Percentiles rank a stretch among this genome's conserved stretches.
Evolutionary conservation across 2,797 vertebrate species (phyloP).

Genomic region (Galago senegalensis): DNA sequence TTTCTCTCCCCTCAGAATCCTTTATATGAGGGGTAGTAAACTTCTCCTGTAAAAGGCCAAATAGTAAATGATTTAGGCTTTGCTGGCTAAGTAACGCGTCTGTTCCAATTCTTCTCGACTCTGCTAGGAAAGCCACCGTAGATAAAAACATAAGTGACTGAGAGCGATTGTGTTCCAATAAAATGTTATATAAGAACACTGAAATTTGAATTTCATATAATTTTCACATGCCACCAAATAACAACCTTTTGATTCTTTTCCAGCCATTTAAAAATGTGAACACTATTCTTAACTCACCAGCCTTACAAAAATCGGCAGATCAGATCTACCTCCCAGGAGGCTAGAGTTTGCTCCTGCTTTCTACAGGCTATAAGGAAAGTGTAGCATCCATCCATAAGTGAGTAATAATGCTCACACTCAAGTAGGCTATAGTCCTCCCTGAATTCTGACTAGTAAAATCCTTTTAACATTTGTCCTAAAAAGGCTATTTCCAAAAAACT

Average conservation of each 20-base stretch:
- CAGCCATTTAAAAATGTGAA: conserved; percentile 30
- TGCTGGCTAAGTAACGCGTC: not conserved
- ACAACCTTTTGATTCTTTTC: conserved; percentile 24
- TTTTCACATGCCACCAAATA: conserved; percentile 5
- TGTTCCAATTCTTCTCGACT: not conserved
- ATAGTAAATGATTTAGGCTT: not conserved
- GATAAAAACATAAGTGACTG: not conserved
- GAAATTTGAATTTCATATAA: not conserved
- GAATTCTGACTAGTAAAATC: conserved; percentile 31
- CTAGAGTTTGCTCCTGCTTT: not conserved
- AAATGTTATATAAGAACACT: not conserved
- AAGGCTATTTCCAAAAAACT: conserved; percentile 24
- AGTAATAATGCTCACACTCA: not conserved
- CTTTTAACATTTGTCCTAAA: conserved; percentile 52
- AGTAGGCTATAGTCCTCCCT: not conserved
- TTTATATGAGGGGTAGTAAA: not conserved
- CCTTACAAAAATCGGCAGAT: not conserved
- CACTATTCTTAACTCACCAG: not conserved
- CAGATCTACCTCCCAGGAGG: not conserved
- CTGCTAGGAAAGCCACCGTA: not conserved
- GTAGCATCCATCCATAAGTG: not conserved
- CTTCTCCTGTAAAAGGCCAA: not conserved
- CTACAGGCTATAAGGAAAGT: not conserved
- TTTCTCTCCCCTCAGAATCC: not conserved
- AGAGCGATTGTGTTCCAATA: not conserved